A percentile compares a stretch with the other conserved stretches of the same genome.
These are phyloP conservation scores for Salarias fasciatus DNA, from an alignment of 2,797 vertebrate genomes.

Conservation along the genomic window DNA sequence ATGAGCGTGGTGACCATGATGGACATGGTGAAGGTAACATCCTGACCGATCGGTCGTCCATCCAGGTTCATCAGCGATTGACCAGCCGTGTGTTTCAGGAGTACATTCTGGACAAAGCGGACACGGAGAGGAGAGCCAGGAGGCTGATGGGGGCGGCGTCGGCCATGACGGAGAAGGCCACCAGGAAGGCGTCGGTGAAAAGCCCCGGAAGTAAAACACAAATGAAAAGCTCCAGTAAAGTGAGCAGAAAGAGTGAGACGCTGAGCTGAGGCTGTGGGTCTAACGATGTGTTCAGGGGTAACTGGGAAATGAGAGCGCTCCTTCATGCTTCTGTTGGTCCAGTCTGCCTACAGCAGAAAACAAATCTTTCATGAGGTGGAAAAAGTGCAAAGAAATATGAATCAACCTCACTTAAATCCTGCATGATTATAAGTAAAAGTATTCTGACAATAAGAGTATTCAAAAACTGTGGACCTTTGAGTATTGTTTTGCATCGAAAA, in stretches of 20 bases:
- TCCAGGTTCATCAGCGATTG: neutral
- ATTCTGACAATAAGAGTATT: too few relatives aligned
- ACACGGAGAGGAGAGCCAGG: conserved; percentile 68
- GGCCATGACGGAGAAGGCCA: conserved; percentile 47
- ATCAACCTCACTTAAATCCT: too few relatives aligned
- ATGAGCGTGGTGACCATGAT: conserved; percentile 74
- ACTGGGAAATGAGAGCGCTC: too few relatives aligned
- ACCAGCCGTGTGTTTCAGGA: conserved; percentile 68
- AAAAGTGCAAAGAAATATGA: too few relatives aligned
- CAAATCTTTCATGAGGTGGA: too few relatives aligned
- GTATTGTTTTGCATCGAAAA: too few relatives aligned
- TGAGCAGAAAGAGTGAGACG: conserved; percentile 60
- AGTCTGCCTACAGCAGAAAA: too few relatives aligned
- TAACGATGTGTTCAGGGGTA: too few relatives aligned
- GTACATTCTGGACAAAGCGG: conserved; percentile 81
- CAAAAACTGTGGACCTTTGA: too few relatives aligned
- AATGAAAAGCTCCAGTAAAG: conserved; percentile 73
- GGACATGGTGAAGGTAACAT: conserved; percentile 83
- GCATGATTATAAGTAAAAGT: too few relatives aligned
- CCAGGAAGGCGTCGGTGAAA: conserved; percentile 37
- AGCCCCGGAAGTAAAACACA: conserved; percentile 63
- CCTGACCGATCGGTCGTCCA: too few relatives aligned
- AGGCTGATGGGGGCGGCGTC: conserved; percentile 49
- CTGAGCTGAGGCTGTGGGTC: conserved; percentile 33
- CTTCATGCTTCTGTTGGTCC: too few relatives aligned